Conservation (phyloP, 2,113 vertebrate species). For the Rattus rattus region DNA sequence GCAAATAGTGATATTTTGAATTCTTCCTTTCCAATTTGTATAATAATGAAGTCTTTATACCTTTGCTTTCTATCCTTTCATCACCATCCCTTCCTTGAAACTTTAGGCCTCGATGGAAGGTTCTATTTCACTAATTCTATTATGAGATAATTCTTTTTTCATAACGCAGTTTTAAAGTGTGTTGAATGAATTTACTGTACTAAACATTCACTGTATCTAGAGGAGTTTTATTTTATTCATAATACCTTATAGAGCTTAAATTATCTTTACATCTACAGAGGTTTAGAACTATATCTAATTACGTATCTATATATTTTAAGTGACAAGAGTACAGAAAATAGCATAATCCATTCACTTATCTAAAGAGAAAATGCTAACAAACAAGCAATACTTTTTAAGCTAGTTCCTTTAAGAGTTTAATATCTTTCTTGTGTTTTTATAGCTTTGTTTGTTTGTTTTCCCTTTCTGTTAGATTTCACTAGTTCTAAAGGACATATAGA, state of each 20-base stretch:
- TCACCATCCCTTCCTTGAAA: neutral
- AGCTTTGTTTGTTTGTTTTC: slow-evolving; percentile 39
- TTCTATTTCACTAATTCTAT: neutral
- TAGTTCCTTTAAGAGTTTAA: neutral
- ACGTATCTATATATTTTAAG: neutral
- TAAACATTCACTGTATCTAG: neutral
- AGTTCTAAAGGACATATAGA: slow-evolving; percentile 35
- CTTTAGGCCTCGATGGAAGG: neutral
- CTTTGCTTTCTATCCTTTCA: neutral
- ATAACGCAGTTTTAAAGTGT: neutral
- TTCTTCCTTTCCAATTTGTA: neutral
- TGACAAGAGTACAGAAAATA: neutral
- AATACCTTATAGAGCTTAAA: neutral
- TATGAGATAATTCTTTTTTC: neutral
- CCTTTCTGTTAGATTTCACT: neutral
- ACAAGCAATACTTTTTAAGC: slow-evolving; percentile 17
- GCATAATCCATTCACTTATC: neutral
- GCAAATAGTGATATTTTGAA: no score
- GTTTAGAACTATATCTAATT: slow-evolving; percentile 26
- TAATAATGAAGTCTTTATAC: neutral
- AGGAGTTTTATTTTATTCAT: neutral
- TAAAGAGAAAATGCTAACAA: neutral
- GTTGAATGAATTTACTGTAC: neutral
- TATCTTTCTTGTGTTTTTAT: neutral
- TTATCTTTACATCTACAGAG: neutral